Evolutionary conservation across 2,113 vertebrate species (phyloP), one percentile per base, ranked within the genome.

Genomic region (Epinephelus cyanopodus): DNA sequence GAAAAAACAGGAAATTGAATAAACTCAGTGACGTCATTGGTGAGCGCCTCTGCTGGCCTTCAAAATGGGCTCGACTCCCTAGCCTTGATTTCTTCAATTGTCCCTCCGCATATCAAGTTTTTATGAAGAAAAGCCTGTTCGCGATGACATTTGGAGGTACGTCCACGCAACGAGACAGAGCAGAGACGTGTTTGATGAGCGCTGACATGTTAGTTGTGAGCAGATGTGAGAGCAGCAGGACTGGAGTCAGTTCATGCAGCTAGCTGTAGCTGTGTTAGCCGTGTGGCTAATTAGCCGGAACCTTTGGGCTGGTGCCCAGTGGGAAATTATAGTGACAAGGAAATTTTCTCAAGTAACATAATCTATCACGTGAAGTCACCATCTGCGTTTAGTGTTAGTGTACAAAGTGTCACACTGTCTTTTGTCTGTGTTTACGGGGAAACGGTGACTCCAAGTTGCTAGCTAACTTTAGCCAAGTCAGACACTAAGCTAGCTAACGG

Each of bases 141-240:
- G 95, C 89, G 71, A 96, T 96, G 95, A 92, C 89, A 96, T 93
- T 89, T 91, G 79, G 86, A 92, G 95, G 95, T 96, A 89, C 58
- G 95, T 91, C 17, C 6, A 37, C 77, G 13, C 37, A 12, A n/a
- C 6, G 8, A 18, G 39, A 56, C 54, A 1, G 1, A n/a, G 1
- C 27, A 1, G n/a, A 5, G 19, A 15, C 29, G 3, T 21, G 0
- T 58, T 17, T 23, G 2, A 13, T 42, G 52, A 42, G 29, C 47
- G 9, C 68, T 86, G 74, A 58, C 57, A 61, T 73, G 56, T 23
- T 64, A 17, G 50, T 47, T 70, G 53, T 58, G 62, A 74, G 64
- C 52, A 56, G 84, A 72, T 69, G 65, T 63, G 47, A 71, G 39
- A 63, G 66, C 69, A 87, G 52, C 61, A 79, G 45, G 56, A 78